phyloP scores from a whole-genome alignment of 2,113 vertebrate genomes.

The Chelonoidis abingdonii region DNA sequence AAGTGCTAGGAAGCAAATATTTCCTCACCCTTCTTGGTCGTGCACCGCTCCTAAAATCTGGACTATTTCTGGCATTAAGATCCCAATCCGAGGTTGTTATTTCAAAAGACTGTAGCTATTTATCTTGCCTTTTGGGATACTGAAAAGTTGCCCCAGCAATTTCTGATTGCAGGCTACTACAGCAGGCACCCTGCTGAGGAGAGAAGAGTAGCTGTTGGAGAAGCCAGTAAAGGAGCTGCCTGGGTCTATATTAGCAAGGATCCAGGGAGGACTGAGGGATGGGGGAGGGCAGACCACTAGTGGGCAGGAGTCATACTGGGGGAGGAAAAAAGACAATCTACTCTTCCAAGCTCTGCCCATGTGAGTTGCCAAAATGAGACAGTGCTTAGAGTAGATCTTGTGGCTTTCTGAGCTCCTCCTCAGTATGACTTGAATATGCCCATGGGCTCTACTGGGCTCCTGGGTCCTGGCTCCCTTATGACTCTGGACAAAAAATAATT shows the following conservation, averaged over 20 bases:
- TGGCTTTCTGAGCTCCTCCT: background rate
- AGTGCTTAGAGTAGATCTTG: background rate
- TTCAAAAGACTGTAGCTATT: background rate
- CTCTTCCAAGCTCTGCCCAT: too few species aligned
- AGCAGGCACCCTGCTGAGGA: background rate
- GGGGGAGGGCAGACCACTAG: background rate
- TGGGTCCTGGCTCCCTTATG: too few species aligned
- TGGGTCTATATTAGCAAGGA: background rate
- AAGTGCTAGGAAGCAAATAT: background rate
- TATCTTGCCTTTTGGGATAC: background rate
- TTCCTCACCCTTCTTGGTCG: background rate
- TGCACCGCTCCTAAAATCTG: background rate
- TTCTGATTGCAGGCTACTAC: background rate
- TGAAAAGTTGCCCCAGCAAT: background rate
- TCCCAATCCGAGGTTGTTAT: background rate
- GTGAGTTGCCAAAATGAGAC: background rate
- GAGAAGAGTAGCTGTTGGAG: background rate
- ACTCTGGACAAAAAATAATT: background rate
- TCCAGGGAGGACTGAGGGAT: background rate
- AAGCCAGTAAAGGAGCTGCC: background rate
- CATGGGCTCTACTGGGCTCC: background rate
- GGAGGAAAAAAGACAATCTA: background rate
- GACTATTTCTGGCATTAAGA: background rate
- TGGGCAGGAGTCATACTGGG: too few species aligned
- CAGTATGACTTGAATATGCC: background rate